Conservation (phyloP, 2,888 invertebrate genomes). For the Drosophila villosipedis region DNA sequence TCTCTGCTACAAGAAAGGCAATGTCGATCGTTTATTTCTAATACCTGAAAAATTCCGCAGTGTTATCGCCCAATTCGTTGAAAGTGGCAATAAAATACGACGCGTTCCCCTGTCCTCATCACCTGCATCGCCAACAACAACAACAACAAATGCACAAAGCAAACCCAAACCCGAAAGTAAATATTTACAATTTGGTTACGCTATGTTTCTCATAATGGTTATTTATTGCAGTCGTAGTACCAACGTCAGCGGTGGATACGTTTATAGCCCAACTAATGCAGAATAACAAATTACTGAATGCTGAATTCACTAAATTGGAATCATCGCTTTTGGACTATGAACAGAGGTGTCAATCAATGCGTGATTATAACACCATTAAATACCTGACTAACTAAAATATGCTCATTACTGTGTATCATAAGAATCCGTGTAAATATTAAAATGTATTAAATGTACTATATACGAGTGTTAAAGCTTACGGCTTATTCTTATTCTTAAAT, state of each 20-base stretch:
- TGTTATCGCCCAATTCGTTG: conserved; percentile 80
- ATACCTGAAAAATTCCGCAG: conserved; percentile 79
- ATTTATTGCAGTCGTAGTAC: conserved; percentile 6
- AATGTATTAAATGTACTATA: neutral
- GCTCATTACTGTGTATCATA: neutral
- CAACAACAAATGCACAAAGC: conserved; percentile 6
- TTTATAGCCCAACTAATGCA: conserved; percentile 67
- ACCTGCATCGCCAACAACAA: conserved; percentile 10
- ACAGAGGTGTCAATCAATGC: conserved; percentile 64
- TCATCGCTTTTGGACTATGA: conserved; percentile 71
- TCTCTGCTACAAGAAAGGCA: conserved; percentile 80
- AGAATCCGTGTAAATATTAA: conserved; percentile 1
- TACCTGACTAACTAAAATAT: conserved; percentile 32
- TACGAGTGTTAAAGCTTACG: neutral
- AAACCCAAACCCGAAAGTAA: conserved; percentile 37
- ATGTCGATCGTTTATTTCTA: conserved; percentile 77
- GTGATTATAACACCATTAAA: conserved; percentile 60
- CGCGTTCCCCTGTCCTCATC: conserved; percentile 19
- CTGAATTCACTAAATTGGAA: conserved; percentile 68
- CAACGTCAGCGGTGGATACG: conserved; percentile 44
- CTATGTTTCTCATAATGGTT: neutral
- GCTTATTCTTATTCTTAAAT: neutral
- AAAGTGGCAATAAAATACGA: conserved; percentile 68
- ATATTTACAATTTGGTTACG: neutral
- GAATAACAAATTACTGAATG: conserved; percentile 67